Evolutionary conservation across 2,113 vertebrate species (phyloP), one percentile per base, ranked within the genome.

Genomic region (Loxodonta africana): DNA sequence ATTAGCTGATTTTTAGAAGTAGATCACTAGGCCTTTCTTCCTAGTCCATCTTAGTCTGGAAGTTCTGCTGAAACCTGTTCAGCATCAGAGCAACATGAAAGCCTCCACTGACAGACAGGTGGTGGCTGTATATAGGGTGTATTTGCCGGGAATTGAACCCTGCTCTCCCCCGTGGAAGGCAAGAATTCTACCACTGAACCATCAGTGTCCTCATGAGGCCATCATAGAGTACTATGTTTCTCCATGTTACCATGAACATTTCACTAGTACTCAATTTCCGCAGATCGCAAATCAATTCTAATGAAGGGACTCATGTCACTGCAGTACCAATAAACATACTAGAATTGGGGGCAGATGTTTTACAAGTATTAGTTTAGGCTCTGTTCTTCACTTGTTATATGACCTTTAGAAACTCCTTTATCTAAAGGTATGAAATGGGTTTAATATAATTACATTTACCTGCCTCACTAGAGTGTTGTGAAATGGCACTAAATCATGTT

Each of bases 401-500:
- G 62, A 86, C 89, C 88, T 96, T 95, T 80, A 94, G 76, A 90
- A 94, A 93, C 67, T 93, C 89, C 88, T 94, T 96, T 78, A 90
- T 63, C 80, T 91, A 48, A 74, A 94, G 46, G 46, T 62, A 95
- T 48, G 90, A 95, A 96, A 91, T 86, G 85, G 57, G 33, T 90
- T 62, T 48, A 91, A 53, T 96, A 93, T 57, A 91, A 62, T 96
- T 93, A 93, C 78, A 89, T 76, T 92, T 93, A 95, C 20, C 67
- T 85, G 12, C 93, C 81, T 96, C 65, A 92, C 26, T 53, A 46
- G 48, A 48, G 67, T 88, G 48, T 94, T 92, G 53, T 82, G 73
- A 96, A 97, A 94, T 95, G 88, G 96, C 80, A 97, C 95, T 95
- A 94, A 96, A 90, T 84, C 95, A 84, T 97, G 93, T 95, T 97